phyloP scores from a whole-genome alignment of 1,140 invertebrate genomes.

The Mactra quadrangularis region DNA sequence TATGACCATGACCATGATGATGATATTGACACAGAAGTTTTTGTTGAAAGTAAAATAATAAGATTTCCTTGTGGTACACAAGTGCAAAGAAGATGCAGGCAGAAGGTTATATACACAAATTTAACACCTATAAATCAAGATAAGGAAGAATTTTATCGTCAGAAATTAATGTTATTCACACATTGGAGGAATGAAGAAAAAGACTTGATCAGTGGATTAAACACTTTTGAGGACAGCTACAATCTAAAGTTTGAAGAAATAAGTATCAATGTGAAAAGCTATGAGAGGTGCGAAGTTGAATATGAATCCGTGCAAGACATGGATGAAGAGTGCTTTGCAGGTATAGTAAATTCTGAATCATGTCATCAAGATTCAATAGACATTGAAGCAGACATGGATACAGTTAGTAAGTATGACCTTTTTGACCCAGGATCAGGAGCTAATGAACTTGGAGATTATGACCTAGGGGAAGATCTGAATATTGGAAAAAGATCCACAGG shows the following conservation, averaged over 20 bases:
- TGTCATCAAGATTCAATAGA: constrained; percentile 37
- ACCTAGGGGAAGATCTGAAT: constrained; percentile 32
- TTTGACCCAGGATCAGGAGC: constrained; percentile 39
- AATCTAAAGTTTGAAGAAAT: constrained; percentile 19
- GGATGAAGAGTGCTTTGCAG: neutral
- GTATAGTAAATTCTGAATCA: constrained; percentile 6
- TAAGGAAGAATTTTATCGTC: too few species aligned
- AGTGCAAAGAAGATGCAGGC: constrained; percentile 20
- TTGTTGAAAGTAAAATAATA: neutral
- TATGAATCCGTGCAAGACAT: constrained; percentile 14
- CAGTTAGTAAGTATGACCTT: constrained; percentile 1
- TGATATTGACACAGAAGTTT: constrained; percentile 32
- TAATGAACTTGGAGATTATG: constrained; percentile 17
- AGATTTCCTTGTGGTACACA: constrained; percentile 42
- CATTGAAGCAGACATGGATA: neutral
- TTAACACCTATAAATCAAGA: constrained; percentile 38
- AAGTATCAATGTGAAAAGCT: neutral
- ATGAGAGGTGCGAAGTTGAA: neutral
- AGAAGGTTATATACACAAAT: constrained; percentile 38
- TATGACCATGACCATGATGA: constrained; percentile 42
- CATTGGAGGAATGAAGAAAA: constrained; percentile 46
- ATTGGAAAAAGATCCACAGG: neutral
- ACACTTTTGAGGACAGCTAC: constrained; percentile 41
- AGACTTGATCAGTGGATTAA: constrained; percentile 29
- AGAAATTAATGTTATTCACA: constrained; percentile 44